Evolutionary conservation across 2,113 vertebrate genomes (phyloP), one percentile per base, ranked within the genome.

Genomic region (Saguinus imperator): DNA sequence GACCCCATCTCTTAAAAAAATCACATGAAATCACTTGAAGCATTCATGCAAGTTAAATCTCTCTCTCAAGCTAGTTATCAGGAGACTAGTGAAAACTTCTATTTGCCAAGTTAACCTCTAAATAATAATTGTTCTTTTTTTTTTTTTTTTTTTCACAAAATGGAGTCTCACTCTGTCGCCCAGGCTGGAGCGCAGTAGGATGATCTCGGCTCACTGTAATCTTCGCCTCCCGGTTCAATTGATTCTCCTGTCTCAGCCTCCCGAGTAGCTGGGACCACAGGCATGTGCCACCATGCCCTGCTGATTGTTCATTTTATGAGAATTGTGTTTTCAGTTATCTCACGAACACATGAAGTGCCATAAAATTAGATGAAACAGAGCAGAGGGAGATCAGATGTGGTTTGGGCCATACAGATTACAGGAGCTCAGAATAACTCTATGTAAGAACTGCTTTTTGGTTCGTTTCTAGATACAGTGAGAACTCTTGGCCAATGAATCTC

Each of bases 281-380:
- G 52, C 52, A 17, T 16, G 16, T 6, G 5, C 50, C 50, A 52
- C 50, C 50, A 52, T 0, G 5, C 52, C 52, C 52, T 17, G 16
- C 52, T 58, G 57, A 58, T 58, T 13, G 52, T 29, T 80, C 40
- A 20, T 43, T 91, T 64, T 84, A 8, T 64, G 48, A 88, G 45
- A 77, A 40, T 27, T 0, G 1, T 29, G 5, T 2, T 43, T 45
- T 57, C 1, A 1, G 12, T 8, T 35, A 58, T 17, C 27, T 57
- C 76, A 13, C 10, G 11, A 10, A 40, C 2, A 8, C 17, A 35
- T 2, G 16, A 61, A 32, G 23, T 20, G 18, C 16, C 43, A 37
- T 29, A 21, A 66, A 72, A 35, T 3, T 32, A 76, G 48, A 16
- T 18, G 5, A 43, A 9, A 20, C 73, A 12, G 70, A 83, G 18